These are phyloP conservation scores for Thumatha senex DNA, from an alignment of 2,888 invertebrate genomes.

Conservation along the genomic window DNA sequence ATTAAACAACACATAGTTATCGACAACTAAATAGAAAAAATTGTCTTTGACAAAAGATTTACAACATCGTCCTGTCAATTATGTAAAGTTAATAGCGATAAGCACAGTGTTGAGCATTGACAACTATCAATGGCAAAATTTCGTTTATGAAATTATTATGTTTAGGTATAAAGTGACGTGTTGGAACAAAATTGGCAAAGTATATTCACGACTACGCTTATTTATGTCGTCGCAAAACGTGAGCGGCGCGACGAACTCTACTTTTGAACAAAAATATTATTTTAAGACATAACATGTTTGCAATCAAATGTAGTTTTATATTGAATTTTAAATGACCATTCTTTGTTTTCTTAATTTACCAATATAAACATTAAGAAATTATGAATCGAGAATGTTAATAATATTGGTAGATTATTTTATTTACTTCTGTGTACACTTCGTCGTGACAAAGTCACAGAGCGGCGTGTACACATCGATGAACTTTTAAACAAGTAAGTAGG, in stretches of 20 bases:
- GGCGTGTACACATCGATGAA: conserved; percentile 18
- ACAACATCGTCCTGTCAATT: too few species aligned
- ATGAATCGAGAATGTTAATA: conserved; percentile 38
- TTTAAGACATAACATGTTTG: conserved; percentile 55
- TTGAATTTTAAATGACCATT: conserved; percentile 70
- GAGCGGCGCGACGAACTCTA: conserved; percentile 49
- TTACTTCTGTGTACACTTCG: conserved; percentile 15
- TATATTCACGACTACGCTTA: not conserved
- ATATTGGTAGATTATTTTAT: conserved; percentile 44
- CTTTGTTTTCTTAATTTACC: conserved; percentile 57
- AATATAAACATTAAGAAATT: conserved; percentile 43
- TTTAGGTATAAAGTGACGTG: too few species aligned
- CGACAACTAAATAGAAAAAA: conserved; percentile 22
- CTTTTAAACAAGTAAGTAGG: conserved; percentile 32
- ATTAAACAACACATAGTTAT: conserved; percentile 30
- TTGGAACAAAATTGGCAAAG: too few species aligned
- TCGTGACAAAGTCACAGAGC: not conserved
- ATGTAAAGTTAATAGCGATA: conserved; percentile 15
- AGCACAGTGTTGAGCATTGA: conserved; percentile 9
- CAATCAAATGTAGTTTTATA: conserved; percentile 64
- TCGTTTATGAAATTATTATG: too few species aligned
- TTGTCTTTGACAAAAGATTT: conserved; percentile 19
- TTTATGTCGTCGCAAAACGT: conserved; percentile 49
- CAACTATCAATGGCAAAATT: conserved; percentile 22
- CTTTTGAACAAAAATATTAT: conserved; percentile 54